These are phyloP conservation scores for Drosophila hydei DNA, from an alignment of 1,140 invertebrate genomes.

Conservation along the genomic window DNA sequence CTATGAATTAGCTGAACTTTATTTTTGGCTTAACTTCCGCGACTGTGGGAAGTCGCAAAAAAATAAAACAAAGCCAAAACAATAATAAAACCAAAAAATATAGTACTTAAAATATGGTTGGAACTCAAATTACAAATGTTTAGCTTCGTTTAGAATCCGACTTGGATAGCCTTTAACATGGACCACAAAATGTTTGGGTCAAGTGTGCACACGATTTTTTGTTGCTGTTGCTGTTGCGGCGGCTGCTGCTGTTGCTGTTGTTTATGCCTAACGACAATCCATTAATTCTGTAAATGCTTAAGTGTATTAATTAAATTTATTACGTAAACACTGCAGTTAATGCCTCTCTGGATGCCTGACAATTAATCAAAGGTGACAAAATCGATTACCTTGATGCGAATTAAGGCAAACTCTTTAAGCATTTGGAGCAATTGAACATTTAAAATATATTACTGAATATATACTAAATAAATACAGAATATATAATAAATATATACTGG, in stretches of 20 bases:
- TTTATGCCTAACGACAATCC: conserved; percentile 50
- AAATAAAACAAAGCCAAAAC: conserved; percentile 4
- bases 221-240: background rate
- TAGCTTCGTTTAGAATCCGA: conserved; percentile 28
- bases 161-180: conserved; percentile 20
- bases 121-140: conserved; percentile 8
- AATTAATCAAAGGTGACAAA: conserved; percentile 61
- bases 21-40: conserved; percentile 38
- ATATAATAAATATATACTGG: too few species aligned
- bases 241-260: conserved; percentile 8
- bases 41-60: conserved; percentile 37
- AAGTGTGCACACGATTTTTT: conserved; percentile 60
- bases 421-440: too few species aligned
- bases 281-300: conserved; percentile 57
- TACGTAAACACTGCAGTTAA: conserved; percentile 44
- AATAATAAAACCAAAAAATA: conserved; percentile 7
- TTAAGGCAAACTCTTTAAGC: background rate
- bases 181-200: conserved; percentile 52
- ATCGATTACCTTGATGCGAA: conserved; percentile 2
- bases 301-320: conserved; percentile 68
- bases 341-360: conserved; percentile 48
- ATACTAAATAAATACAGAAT: too few species aligned
- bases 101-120: conserved; percentile 12
- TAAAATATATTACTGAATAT: too few species aligned
- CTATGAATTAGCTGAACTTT: conserved; percentile 42